These are phyloP conservation scores for Volucella zonaria DNA, from an alignment of 2,888 invertebrate species.

Conservation along the genomic window DNA sequence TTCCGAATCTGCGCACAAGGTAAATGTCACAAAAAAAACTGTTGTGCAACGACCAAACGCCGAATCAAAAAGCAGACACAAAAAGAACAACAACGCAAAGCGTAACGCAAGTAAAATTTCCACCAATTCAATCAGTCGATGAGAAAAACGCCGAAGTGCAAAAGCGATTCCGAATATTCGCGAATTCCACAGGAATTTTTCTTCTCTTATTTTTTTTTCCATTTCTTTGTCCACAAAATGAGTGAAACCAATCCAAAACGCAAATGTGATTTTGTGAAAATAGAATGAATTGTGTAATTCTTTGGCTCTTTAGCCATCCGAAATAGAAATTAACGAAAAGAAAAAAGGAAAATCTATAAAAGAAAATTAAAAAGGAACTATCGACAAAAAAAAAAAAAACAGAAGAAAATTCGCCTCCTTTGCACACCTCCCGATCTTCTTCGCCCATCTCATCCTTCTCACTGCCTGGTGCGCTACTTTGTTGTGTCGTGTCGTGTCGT, in stretches of 20 bases:
- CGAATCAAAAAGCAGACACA: constrained; percentile 26
- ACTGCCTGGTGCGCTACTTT: constrained; percentile 48
- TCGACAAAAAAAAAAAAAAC: constrained; percentile 25
- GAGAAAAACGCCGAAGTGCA: constrained; percentile 47
- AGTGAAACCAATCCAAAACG: constrained; percentile 48
- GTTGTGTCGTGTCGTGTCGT: constrained; percentile 23
- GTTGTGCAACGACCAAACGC: constrained; percentile 41
- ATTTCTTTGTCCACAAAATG: constrained; percentile 53
- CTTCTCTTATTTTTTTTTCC: neutral
- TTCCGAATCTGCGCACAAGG: constrained; percentile 27
- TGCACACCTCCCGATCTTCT: neutral
- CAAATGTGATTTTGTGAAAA: constrained; percentile 32
- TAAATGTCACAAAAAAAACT: constrained; percentile 42
- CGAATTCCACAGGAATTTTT: constrained; percentile 23
- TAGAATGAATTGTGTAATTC: constrained; percentile 66
- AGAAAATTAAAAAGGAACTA: constrained; percentile 15
- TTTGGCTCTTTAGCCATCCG: constrained; percentile 61
- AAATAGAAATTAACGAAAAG: constrained; percentile 46
- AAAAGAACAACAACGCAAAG: constrained; percentile 41
- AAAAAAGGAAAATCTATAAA: constrained; percentile 2
- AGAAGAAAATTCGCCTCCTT: constrained; percentile 8
- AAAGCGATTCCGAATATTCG: constrained; percentile 31
- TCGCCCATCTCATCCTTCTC: neutral
- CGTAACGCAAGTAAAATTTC: constrained; percentile 8
- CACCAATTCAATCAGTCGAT: constrained; percentile 28